phyloP scores from a whole-genome alignment of 2,888 invertebrate genomes.

The Mylabris sibirica region DNA sequence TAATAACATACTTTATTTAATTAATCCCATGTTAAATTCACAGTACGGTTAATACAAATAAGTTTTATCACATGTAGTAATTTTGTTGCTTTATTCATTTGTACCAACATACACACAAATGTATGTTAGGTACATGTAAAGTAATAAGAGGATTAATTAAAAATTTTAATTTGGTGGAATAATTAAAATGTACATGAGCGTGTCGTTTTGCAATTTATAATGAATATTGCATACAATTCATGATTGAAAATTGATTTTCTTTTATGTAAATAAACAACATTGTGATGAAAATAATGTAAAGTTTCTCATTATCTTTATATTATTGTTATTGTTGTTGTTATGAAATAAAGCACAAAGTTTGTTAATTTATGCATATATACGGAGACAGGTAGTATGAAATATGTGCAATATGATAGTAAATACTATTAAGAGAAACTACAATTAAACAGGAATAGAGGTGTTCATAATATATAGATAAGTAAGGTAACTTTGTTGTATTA shows the following conservation, averaged over 20 bases:
- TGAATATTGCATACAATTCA: no score
- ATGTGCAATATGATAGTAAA: background rate
- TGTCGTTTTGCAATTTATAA: no score
- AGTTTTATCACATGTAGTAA: background rate
- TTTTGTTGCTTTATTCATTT: background rate
- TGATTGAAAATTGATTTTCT: no score
- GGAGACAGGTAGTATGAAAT: background rate
- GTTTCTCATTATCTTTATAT: background rate
- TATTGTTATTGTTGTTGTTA: background rate
- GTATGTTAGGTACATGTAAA: no score
- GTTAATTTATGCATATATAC: background rate
- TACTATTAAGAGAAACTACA: constrained; percentile 4
- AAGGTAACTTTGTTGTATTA: background rate
- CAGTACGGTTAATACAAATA: background rate
- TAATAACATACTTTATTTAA: constrained; percentile 3
- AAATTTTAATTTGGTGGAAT: background rate
- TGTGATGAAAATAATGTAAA: no score
- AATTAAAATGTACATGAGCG: background rate
- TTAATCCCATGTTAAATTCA: background rate
- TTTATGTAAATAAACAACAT: no score
- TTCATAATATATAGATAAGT: background rate
- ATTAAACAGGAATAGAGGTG: background rate
- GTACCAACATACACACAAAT: background rate
- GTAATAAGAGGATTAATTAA: background rate
- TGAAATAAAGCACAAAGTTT: background rate